Conservation (phyloP, 2,113 vertebrate genomes). For the Dipodomys ordii region DNA sequence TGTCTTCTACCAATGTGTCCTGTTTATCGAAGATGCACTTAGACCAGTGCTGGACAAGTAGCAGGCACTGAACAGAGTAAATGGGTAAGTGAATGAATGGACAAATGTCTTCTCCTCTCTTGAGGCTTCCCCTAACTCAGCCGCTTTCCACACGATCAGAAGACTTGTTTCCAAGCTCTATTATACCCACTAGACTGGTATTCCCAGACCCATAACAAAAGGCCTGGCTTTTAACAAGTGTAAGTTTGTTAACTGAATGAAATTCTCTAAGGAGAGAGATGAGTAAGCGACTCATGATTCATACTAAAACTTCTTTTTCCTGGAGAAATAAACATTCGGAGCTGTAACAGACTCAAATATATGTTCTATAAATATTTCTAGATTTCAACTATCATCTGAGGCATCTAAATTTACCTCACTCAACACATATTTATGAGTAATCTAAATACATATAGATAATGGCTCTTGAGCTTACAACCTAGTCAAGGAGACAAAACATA, state of each 20-base stretch:
- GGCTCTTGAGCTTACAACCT: slow-evolving; percentile 51
- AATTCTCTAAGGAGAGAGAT: slow-evolving; percentile 65
- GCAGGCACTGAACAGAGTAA: slow-evolving; percentile 39
- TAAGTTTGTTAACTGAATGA: slow-evolving; percentile 72
- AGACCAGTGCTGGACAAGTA: slow-evolving; percentile 51
- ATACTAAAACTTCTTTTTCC: slow-evolving; percentile 70
- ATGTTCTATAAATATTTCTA: slow-evolving; percentile 75
- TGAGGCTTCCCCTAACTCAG: slow-evolving; percentile 19
- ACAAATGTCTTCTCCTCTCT: slow-evolving; percentile 32
- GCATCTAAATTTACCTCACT: slow-evolving; percentile 76
- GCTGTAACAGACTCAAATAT: slow-evolving; percentile 64
- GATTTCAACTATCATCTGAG: slow-evolving; percentile 65
- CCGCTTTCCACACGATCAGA: slow-evolving; percentile 38
- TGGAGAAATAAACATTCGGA: slow-evolving; percentile 68
- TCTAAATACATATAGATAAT: slow-evolving; percentile 71
- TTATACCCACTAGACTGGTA: slow-evolving; percentile 26
- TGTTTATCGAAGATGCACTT: slow-evolving; percentile 30
- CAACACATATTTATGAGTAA: slow-evolving; percentile 74
- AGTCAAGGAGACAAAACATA: slow-evolving; percentile 63
- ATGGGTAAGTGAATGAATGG: slow-evolving; percentile 2
- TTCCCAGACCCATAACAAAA: slow-evolving; percentile 52
- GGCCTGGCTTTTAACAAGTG: slow-evolving; percentile 61
- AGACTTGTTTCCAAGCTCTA: slow-evolving; percentile 57
- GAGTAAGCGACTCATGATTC: slow-evolving; percentile 70
- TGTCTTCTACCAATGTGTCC: slow-evolving; percentile 25